These are phyloP conservation scores for Drosophila nigromelanica DNA, from an alignment of 1,140 invertebrate genomes.

Conservation along the genomic window DNA sequence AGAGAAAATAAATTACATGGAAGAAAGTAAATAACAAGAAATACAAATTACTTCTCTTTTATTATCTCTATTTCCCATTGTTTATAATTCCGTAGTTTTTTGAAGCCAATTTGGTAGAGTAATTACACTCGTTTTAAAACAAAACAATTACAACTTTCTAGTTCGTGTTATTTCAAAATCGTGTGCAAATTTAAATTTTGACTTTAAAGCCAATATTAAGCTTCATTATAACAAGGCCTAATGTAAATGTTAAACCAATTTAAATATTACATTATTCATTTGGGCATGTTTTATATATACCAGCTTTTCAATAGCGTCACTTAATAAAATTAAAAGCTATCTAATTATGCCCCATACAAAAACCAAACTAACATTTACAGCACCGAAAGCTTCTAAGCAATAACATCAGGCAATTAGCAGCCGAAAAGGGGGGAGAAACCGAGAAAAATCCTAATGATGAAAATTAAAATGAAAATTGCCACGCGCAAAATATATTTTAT, in stretches of 20 bases:
- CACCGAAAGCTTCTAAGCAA: constrained; percentile 21
- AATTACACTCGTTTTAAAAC: no score
- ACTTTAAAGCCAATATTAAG: no score
- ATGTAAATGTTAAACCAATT: neutral
- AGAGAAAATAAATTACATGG: no score
- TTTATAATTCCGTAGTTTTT: no score
- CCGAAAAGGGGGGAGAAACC: constrained; percentile 5
- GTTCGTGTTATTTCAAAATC: no score
- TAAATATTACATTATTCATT: constrained; percentile 25
- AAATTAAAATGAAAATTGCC: constrained; percentile 62
- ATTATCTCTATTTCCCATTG: no score
- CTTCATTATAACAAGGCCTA: no score
- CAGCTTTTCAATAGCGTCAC: constrained; percentile 5
- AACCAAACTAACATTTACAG: constrained; percentile 14
- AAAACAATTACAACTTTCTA: no score
- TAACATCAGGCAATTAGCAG: constrained; percentile 46
- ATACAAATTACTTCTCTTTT: no score
- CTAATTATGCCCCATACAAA: constrained; percentile 43
- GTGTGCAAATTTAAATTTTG: no score
- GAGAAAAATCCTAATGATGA: constrained; percentile 38
- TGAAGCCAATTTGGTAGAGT: no score
- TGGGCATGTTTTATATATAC: constrained; percentile 3
- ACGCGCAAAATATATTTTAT: constrained; percentile 48
- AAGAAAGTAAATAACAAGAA: no score
- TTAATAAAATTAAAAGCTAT: constrained; percentile 43